phyloP scores from a whole-genome alignment of 2,113 vertebrate species.

The Corapipo altera region DNA sequence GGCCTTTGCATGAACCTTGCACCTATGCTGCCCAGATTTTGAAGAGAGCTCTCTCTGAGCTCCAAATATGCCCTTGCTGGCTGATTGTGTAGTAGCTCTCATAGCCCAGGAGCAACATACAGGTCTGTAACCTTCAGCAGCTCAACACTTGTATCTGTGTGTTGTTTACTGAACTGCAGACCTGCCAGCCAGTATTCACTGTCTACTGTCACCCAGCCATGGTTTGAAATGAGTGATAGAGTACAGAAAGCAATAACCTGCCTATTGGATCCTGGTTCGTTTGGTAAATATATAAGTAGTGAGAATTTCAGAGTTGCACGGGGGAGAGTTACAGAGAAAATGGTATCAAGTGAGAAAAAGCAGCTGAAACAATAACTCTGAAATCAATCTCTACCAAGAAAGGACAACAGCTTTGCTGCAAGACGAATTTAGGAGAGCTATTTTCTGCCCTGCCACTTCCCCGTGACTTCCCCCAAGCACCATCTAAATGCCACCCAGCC shows the following conservation, averaged over 20 bases:
- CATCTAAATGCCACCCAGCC: background rate
- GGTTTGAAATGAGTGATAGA: background rate
- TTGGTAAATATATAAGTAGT: background rate
- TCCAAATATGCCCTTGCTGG: background rate
- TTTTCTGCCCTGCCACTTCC: constrained; percentile 54
- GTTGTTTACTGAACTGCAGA: background rate
- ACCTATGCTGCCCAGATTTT: background rate
- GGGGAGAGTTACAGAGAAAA: background rate
- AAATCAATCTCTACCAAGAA: background rate
- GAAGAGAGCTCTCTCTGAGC: background rate
- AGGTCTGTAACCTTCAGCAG: background rate
- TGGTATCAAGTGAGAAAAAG: background rate
- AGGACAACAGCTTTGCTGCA: constrained; percentile 6
- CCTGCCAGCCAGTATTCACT: background rate
- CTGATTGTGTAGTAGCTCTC: background rate
- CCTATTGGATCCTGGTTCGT: background rate
- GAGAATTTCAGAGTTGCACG: background rate
- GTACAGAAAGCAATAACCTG: background rate
- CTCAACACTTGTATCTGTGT: background rate
- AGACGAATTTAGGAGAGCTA: constrained; percentile 27
- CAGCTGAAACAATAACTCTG: background rate
- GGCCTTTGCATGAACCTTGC: background rate
- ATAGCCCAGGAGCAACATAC: background rate
- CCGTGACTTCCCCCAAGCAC: background rate
- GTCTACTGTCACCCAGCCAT: background rate